Evolutionary conservation across 1,140 invertebrate genomes (phyloP).

Genomic region (Phocides pigmalion): DNA sequence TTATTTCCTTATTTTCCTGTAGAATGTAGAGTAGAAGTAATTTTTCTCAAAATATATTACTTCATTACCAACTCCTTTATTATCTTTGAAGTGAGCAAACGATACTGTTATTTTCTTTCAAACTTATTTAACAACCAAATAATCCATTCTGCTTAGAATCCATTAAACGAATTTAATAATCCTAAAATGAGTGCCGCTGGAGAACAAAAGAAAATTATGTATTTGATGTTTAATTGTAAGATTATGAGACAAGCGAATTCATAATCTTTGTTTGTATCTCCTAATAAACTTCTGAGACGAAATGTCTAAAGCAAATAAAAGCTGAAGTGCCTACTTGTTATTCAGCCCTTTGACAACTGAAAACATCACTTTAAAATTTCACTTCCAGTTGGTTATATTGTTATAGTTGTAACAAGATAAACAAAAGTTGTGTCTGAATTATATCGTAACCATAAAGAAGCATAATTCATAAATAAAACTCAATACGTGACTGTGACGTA

Average conservation of each 20-base stretch:
- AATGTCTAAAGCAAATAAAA: slow-evolving; percentile 11
- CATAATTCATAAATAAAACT: too few species aligned
- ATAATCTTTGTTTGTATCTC: slow-evolving; percentile 6
- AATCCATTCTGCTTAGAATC: not conserved
- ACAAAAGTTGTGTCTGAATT: not conserved
- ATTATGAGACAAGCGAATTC: slow-evolving; percentile 13
- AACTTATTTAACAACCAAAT: too few species aligned
- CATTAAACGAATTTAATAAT: slow-evolving; percentile 8
- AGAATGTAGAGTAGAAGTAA: too few species aligned
- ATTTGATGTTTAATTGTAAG: slow-evolving; percentile 9
- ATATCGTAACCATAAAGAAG: too few species aligned
- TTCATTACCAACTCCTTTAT: too few species aligned
- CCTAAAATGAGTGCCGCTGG: slow-evolving; percentile 2
- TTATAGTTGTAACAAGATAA: not conserved
- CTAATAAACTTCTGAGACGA: slow-evolving; percentile 5
- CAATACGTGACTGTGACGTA: too few species aligned
- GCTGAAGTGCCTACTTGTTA: not conserved
- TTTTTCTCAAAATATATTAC: too few species aligned
- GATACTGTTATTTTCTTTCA: too few species aligned
- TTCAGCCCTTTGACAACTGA: too few species aligned
- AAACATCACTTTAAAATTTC: not conserved
- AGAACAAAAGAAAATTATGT: slow-evolving; percentile 11
- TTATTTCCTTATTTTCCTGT: too few species aligned
- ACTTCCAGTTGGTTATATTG: not conserved
- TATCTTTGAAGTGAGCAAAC: too few species aligned